Evolutionary conservation across 1,140 invertebrate species (phyloP), one percentile per base, ranked within the genome.

Genomic region (Aphaenogaster rudis): DNA sequence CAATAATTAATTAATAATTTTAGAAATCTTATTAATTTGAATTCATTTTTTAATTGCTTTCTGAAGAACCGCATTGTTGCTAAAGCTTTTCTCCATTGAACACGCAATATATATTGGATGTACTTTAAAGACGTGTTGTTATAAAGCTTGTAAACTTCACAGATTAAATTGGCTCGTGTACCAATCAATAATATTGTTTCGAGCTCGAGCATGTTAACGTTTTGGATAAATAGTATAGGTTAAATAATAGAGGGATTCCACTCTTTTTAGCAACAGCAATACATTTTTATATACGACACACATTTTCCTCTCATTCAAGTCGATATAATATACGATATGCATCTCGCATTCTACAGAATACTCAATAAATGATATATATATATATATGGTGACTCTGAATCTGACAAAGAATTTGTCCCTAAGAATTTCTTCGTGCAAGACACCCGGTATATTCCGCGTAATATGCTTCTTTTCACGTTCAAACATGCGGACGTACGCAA

Each of bases 391-490:
- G 6, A 13, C 15, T 54, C 9, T 17, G 33, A 33, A 36, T 66
- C 9, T 28, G 42, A 48, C 61, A 21, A 36, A 21, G 61, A 77
- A 15, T 36, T 15, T 15, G 33, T 17, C 3, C 13, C 4, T 39
- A 63, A 61, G 21, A 84, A 61, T 67, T 39, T 6, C 13, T 48
- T 61, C 8, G 42, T 17, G 71, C 42, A 7, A 52, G 9, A 17
- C 7, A 77, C 15, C n/a, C 28, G 11, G 11, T 74, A 39, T 76
- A n/a, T 76, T 42, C 15, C 45, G 54, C 85, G 33, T 72, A 59
- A 63, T 61, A 50, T 72, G 11, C 69, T 84, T 74, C 42, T 84
- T 90, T 78, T 82, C 57, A 33, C 86, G 48, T 61, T 81, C 71
- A 72, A 48, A 64, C 42, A 79, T 79, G 59, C 61, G 61, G 11